Percentiles rank a stretch among this genome's conserved stretches.
phyloP scores from a whole-genome alignment of 2,113 vertebrate species.

The Megaleporinus macrocephalus region DNA sequence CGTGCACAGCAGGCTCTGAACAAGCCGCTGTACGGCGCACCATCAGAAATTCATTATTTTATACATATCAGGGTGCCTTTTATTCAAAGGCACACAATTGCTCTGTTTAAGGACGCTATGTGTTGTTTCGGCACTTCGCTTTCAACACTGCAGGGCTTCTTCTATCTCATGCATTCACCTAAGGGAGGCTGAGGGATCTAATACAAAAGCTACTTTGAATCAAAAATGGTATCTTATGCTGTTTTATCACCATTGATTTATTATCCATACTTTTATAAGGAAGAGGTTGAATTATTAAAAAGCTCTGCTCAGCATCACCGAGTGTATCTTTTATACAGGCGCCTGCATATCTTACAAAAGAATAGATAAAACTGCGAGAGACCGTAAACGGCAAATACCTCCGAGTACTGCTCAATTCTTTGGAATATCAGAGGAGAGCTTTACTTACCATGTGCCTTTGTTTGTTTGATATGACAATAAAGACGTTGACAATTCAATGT shows the following conservation, averaged over 20 bases:
- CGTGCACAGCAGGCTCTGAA: constrained; percentile 17
- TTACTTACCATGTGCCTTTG: constrained; percentile 12
- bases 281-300: constrained; percentile 75
- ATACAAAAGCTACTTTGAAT: constrained; percentile 78
- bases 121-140: constrained; percentile 44
- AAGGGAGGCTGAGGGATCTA: constrained; percentile 64
- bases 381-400: constrained; percentile 29
- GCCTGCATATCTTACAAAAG: constrained; percentile 42
- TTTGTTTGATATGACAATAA: constrained; percentile 34
- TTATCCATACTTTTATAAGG: constrained; percentile 73
- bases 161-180: constrained; percentile 70
- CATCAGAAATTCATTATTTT: constrained; percentile 36
- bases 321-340: constrained; percentile 65
- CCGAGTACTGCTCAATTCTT: constrained; percentile 1
- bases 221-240: constrained; percentile 77
- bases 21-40: neutral
- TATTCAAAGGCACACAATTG: constrained; percentile 43
- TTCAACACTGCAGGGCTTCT: constrained; percentile 61
- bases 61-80: constrained; percentile 6
- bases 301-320: constrained; percentile 66
- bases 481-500: constrained; percentile 13
- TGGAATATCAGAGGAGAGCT: constrained; percentile 1
- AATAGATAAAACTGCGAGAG: constrained; percentile 37
- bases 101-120: constrained; percentile 25
- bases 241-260: constrained; percentile 77